Evolutionary conservation across 1,140 invertebrate species (phyloP).

Genomic region (Nephotettix cincticeps): DNA sequence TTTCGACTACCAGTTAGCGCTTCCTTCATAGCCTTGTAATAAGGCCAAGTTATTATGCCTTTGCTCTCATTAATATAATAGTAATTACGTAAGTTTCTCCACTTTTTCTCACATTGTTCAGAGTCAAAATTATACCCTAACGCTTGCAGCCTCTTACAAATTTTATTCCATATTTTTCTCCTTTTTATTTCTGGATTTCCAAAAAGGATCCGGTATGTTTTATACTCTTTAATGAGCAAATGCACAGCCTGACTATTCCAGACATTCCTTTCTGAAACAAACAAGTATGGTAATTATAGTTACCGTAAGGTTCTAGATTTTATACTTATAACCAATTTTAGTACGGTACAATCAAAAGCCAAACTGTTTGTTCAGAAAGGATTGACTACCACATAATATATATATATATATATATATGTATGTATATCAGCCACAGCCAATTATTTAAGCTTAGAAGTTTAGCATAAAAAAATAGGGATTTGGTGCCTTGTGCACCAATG

Average conservation of each 20-base stretch:
- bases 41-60: background rate
- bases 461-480: no score
- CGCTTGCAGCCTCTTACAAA: background rate
- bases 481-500: no score
- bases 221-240: background rate
- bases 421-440: no score
- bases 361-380: no score
- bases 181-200: background rate
- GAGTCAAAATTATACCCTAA: background rate
- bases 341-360: no score
- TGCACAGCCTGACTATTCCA: background rate
- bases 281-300: no score
- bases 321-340: no score
- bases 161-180: background rate
- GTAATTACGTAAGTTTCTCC: background rate
- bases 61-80: background rate
- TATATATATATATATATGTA: no score
- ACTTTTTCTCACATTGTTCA: slow-evolving; percentile 2
- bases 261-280: background rate
- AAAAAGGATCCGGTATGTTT: background rate
- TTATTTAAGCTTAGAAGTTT: no score
- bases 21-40: background rate
- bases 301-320: no score
- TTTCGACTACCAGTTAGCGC: background rate
- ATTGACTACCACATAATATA: no score